phyloP scores from a whole-genome alignment of 2,888 invertebrate species.

The Eupithecia subumbrata region DNA sequence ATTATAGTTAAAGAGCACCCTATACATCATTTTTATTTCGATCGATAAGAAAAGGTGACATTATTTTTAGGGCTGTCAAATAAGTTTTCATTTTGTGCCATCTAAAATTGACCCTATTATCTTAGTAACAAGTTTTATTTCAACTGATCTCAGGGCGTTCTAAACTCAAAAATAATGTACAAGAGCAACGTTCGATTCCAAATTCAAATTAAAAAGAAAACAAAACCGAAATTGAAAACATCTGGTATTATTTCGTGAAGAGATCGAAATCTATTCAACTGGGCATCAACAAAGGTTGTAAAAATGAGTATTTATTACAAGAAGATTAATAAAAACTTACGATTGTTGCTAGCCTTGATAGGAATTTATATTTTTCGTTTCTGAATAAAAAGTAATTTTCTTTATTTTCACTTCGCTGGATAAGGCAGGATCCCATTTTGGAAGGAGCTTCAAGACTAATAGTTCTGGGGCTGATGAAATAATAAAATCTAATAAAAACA shows the following conservation, averaged over 20 bases:
- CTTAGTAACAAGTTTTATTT: neutral
- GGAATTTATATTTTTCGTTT: constrained; percentile 31
- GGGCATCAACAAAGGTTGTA: constrained; percentile 30
- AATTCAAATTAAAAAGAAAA: constrained; percentile 28
- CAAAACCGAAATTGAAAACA: constrained; percentile 8
- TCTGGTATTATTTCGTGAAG: neutral
- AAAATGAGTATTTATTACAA: constrained; percentile 34
- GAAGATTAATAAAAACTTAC: constrained; percentile 32
- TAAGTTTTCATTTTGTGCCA: too few relatives aligned
- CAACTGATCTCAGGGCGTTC: neutral
- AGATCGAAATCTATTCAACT: constrained; percentile 31
- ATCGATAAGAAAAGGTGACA: too few relatives aligned
- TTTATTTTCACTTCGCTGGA: constrained; percentile 22
- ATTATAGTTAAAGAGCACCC: too few relatives aligned
- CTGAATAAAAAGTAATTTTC: constrained; percentile 32
- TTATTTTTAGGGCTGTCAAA: too few relatives aligned
- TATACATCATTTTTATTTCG: too few relatives aligned
- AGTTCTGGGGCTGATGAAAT: too few relatives aligned
- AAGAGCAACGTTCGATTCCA: constrained; percentile 28
- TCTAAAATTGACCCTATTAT: too few relatives aligned
- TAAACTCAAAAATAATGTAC: constrained; percentile 28
- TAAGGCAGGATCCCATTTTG: neutral
- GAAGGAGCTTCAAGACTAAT: neutral
- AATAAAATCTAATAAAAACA: too few relatives aligned
- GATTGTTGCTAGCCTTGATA: constrained; percentile 14